Percentiles rank a stretch among this genome's conserved stretches.
Evolutionary conservation across 2,797 vertebrate genomes (phyloP).

Genomic region (Oophaga sylvatica): DNA sequence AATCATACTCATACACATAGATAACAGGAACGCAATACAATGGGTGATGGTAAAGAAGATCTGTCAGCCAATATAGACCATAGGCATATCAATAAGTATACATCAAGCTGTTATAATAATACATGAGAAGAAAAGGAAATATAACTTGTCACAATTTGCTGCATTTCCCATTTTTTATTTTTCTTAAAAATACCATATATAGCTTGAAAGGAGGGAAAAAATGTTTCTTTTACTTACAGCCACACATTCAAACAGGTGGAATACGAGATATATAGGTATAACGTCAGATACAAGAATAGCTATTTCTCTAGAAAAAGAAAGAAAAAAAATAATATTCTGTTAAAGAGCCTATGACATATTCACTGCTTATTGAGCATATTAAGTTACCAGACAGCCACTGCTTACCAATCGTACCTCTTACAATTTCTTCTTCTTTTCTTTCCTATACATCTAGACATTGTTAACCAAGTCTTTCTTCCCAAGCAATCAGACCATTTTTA

Average conservation of each 20-base stretch:
- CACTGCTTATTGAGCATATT: background rate
- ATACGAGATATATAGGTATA: conserved; percentile 76
- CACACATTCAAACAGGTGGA: conserved; percentile 79
- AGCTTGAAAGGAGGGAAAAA: background rate
- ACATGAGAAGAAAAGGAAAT: too few relatives aligned
- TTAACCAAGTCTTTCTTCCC: background rate
- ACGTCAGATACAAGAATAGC: conserved; percentile 76
- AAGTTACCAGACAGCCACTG: background rate
- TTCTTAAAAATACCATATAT: background rate
- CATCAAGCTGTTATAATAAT: too few relatives aligned
- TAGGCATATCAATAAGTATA: too few relatives aligned
- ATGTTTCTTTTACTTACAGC: conserved; percentile 76
- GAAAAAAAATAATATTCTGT: rapidly evolving
- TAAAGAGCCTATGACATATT: background rate
- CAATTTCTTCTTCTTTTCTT: too few relatives aligned
- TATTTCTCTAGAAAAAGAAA: conserved; percentile 77
- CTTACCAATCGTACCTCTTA: too few relatives aligned
- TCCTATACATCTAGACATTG: background rate
- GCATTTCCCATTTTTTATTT: too few relatives aligned
- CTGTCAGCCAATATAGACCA: too few relatives aligned
- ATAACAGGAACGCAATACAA: too few relatives aligned
- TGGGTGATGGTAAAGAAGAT: too few relatives aligned
- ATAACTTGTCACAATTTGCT: too few relatives aligned
- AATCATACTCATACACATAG: too few relatives aligned
- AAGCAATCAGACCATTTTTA: background rate